phyloP scores from a whole-genome alignment of 2,888 invertebrate genomes.

The Nebria salina region DNA sequence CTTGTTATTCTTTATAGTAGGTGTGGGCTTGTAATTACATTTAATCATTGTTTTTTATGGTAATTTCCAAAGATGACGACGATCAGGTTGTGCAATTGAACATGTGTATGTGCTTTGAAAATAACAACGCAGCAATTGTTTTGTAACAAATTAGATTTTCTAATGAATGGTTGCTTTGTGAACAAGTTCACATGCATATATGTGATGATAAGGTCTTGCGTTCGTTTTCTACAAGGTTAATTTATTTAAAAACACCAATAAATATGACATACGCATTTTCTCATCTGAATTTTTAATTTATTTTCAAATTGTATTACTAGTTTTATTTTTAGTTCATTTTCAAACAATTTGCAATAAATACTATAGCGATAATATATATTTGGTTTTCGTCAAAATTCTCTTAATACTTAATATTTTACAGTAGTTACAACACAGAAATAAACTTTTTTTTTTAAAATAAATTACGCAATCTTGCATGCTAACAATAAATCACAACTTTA shows the following conservation, averaged over 20 bases:
- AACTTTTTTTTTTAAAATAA: background rate
- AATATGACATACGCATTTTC: background rate
- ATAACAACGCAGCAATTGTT: constrained; percentile 41
- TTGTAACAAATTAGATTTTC: constrained; percentile 39
- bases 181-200: constrained; percentile 32
- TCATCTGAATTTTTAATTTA: no score
- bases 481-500: background rate
- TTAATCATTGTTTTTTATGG: constrained; percentile 39
- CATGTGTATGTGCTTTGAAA: constrained; percentile 13
- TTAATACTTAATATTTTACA: no score
- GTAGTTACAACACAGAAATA: background rate
- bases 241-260: background rate
- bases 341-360: no score
- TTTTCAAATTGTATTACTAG: no score
- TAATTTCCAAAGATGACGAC: constrained; percentile 22
- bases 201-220: constrained; percentile 29
- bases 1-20: constrained; percentile 13
- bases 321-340: no score
- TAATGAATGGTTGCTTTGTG: constrained; percentile 41
- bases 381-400: no score
- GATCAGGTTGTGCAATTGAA: constrained; percentile 26
- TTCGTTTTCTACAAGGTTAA: constrained; percentile 25
- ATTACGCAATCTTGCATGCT: background rate
- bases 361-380: background rate
- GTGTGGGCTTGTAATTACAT: constrained; percentile 36